Evolutionary conservation across 2,888 invertebrate species (phyloP).

Genomic region (Mesorhabditis sp.): DNA sequence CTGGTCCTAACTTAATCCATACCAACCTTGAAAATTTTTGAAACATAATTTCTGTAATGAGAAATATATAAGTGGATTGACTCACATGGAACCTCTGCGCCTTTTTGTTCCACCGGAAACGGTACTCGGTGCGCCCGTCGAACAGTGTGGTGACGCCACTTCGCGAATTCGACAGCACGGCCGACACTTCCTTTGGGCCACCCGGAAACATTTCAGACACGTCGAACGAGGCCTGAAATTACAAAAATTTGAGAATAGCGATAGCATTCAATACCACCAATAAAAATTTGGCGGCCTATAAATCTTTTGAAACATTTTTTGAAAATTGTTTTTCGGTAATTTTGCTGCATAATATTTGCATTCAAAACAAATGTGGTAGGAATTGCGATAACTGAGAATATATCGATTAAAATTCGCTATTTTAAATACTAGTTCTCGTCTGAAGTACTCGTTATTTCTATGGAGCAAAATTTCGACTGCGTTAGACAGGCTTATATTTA

Average conservation of each 20-base stretch:
- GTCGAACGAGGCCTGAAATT: constrained; percentile 29
- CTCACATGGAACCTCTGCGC: constrained; percentile 43
- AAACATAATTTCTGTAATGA: not conserved
- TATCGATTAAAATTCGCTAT: too few species aligned
- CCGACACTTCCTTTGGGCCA: constrained; percentile 47
- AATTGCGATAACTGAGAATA: too few species aligned
- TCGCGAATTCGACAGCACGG: constrained; percentile 48
- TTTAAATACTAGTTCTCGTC: too few species aligned
- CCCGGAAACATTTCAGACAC: constrained; percentile 44
- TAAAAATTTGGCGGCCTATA: too few species aligned
- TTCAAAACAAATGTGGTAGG: not conserved
- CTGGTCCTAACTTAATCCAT: not conserved
- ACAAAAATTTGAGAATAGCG: not conserved
- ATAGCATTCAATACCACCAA: not conserved
- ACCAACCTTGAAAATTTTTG: not conserved
- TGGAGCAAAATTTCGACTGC: too few species aligned
- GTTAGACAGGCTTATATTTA: too few species aligned
- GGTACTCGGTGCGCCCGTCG: constrained; percentile 38
- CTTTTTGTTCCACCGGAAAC: constrained; percentile 49
- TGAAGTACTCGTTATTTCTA: too few species aligned
- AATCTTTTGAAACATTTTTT: too few species aligned
- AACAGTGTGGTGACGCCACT: constrained; percentile 47
- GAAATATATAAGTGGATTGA: not conserved
- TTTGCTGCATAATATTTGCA: too few species aligned
- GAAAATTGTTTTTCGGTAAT: too few species aligned